Evolutionary conservation across 2,797 vertebrate species (phyloP), one percentile per base, ranked within the genome.

Genomic region (Ispidina picta): DNA sequence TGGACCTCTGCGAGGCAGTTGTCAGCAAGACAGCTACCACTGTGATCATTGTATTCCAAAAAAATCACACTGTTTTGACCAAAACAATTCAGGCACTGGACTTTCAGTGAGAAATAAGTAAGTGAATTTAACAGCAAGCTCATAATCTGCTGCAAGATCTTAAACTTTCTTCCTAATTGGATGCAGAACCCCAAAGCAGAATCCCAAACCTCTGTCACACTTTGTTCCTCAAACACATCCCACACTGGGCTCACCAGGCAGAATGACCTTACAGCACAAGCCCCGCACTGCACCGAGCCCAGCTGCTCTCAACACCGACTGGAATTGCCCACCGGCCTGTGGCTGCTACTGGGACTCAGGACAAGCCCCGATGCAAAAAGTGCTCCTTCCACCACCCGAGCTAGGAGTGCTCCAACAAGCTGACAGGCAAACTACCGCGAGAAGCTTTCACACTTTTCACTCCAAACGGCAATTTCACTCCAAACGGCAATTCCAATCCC

Each of bases 261-360:
- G 41, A 13, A 12, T 2, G 14, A 3, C 10, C 58, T 5, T 3
- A 2, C 6, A 20, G 64, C 56, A 6, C 35, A 3, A 41, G 7
- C 14, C 58, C 18, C 1, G 1, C 0, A 1, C 49, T 1, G 37
- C 65, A 2, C 0, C 0, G 8, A 59, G 52, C 54, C 51, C 4
- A 2, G 7, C 35, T 8, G 2, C 2, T 17, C 56, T 11, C 16
- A 2, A 8, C 12, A 10, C 17, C 4, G 2, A 1, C 18, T 0
- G 16, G 8, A 5, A 3, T 1, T 15, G 23, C 31, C 33, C 59
- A 7, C 6, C 46, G 17, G 48, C 6, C 3, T 12, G 10, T 1
- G 15, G 4, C 1, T 39, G 12, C 35, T 23, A 2, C 37, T 0
- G 39, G 19, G 23, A n/a, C 19, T 8, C 20, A 2, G 41, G 48